Base-by-base conservation (phyloP, 2,888 invertebrate species). In the Odontocerum albicorne region DNA sequence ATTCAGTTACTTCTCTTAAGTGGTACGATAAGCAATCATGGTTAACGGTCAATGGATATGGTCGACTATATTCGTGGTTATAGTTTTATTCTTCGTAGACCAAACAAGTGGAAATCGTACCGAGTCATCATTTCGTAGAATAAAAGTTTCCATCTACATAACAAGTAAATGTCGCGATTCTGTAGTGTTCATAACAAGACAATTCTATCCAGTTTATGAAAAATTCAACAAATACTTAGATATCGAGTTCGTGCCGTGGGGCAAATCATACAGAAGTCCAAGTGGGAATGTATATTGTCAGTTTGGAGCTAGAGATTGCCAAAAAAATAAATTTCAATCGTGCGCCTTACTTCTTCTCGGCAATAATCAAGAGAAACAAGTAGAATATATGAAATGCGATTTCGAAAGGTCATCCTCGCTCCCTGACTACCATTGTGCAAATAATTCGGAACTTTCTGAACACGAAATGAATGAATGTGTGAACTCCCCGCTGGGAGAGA, bases 221-320 rank as follows among this genome's bases (percentile, higher is more conserved):
- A 62, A 67, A 16, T 75, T 72, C 60, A 65, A 66, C 8, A 59
- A 72, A 0, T 72, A 66, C 40, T 57, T 77, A 51, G 71, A 75
- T 4, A 50, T 77, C 0, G 71, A 75, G 58, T 75, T 73, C 42
- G 66, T 77, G 1, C 72, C 75, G 1, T 77, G 77, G 77, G 77
- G 77, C 13, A 70, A 72, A 47, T 71, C 74, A 0, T 12, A 13
- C 1, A 64, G 69, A 35, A 62, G 64, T 10, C 52, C 46, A 0
- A 62, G 71, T 20, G 71, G 68, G 2, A 60, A 52, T 2, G 56
- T 72, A 8, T 58, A 49, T 1, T 77, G 77, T 49, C 71, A 72
- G 45, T 73, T 72, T 17, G 66, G 67, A 1, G 51, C 4, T 0
- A 62, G 62, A 27, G 76, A 76, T 54, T 77, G 77, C 62, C 74